A percentile compares a stretch with the other conserved stretches of the same genome.
Evolutionary conservation across 2,888 invertebrate species (phyloP).

Genomic region (Cheilosia pagana): DNA sequence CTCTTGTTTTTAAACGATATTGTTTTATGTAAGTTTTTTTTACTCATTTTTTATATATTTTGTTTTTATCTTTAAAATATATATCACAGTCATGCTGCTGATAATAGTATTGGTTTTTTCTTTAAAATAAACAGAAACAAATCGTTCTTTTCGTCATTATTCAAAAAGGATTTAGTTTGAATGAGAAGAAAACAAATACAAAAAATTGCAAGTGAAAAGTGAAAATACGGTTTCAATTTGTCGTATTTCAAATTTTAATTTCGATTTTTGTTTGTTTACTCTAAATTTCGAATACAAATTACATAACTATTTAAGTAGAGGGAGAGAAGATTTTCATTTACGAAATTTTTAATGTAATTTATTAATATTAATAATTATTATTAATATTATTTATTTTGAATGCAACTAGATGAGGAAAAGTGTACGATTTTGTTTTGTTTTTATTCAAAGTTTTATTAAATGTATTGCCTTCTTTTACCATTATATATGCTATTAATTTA

Average conservation of each 20-base stretch:
- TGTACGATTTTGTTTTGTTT: constrained; percentile 62
- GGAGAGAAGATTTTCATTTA: constrained; percentile 55
- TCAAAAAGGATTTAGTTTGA: constrained; percentile 30
- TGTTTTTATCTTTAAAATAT: constrained; percentile 74
- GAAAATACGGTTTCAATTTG: constrained; percentile 24
- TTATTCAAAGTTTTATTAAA: constrained; percentile 73
- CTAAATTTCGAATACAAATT: constrained; percentile 48
- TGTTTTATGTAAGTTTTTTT: constrained; percentile 43
- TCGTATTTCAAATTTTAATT: constrained; percentile 44
- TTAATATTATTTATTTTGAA: constrained; percentile 53
- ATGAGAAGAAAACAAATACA: constrained; percentile 31
- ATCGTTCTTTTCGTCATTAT: constrained; percentile 28
- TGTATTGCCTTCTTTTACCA: constrained; percentile 76
- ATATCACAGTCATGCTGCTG: constrained; percentile 79
- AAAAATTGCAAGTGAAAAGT: constrained; percentile 35
- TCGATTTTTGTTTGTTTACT: constrained; percentile 20
- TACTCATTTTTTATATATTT: constrained; percentile 13
- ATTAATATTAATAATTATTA: constrained; percentile 65
- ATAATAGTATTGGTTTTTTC: constrained; percentile 76
- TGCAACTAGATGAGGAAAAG: constrained; percentile 74
- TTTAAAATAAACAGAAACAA: constrained; percentile 29
- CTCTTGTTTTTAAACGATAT: constrained; percentile 64
- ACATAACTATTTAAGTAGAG: constrained; percentile 62
- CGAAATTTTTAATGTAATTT: constrained; percentile 40
- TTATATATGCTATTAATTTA: constrained; percentile 71